Base-by-base conservation (phyloP, 2,797 vertebrate genomes). In the Xerus rutilus region DNA sequence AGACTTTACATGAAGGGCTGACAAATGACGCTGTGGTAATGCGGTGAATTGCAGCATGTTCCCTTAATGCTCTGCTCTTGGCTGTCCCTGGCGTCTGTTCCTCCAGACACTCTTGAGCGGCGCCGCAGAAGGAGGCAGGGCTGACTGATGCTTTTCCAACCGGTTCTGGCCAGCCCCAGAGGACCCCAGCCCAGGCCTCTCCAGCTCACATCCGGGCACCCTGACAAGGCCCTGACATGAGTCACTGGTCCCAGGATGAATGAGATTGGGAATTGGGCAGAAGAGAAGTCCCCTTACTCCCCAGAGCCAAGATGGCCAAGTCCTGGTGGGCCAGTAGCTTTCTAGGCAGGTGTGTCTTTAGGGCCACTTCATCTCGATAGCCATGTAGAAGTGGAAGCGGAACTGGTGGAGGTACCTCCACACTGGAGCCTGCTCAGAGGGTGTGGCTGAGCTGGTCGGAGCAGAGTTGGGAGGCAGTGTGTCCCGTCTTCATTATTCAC, bases 1-100 rank as follows among this genome's bases (percentile, higher is more conserved):
- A 86, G 94, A 90, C 89, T 95, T 92, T 54, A 57, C 45, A 10
- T 73, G 94, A 93, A 89, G 92, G 86, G 79, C 52, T 89, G 32
- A 54, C 79, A 83, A 52, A 70, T 9, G 82, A 45, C 0, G 7
- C 92, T 76, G 86, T 3, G 74, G 93, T 76, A 43, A 17, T 69
- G 95, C 0, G 70, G 92, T 95, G 65, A 43, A 54, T 65, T 47
- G 32, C 67, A 32, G 47, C 88, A 1, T 52, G n/a, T 59, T 87
- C 89, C 90, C 64, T 93, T 49, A 43, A 79, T 35, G 91, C 83
- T 5, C 73, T 25, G 59, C 70, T 92, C 94, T 81, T 13, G 69
- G 88, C 86, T 77, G 54, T 70, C 25, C 28, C 52, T 12, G 64
- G 76, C 65, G 39, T 64, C 62, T 65, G 13, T 35, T 64, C 35